Evolutionary conservation across 1,140 invertebrate genomes (phyloP), one percentile per base, ranked within the genome.

Genomic region (Myzus persicae): DNA sequence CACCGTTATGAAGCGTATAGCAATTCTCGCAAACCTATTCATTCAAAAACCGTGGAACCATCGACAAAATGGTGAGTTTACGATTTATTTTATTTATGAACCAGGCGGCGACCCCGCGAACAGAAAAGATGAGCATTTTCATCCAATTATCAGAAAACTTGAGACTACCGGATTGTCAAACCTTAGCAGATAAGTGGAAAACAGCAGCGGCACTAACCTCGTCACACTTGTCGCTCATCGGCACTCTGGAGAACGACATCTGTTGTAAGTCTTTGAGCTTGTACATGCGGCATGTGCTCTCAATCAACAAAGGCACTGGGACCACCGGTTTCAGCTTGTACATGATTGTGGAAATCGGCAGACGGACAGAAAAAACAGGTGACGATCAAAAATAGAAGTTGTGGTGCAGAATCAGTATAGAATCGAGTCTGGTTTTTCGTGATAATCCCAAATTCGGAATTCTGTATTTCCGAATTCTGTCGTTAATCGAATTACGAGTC

Each of bases 321-420:
- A 94, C 93, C 9, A 94, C 40, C 20, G 94, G 94, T 87, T 94
- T 94, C 67, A 94, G 88, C 48, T 93, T 93, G 44, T 94, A 94
- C 94, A 94, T 94, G 36, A 38, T 59, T 0, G 11, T 40, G 36
- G 7, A 38, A 90, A 24, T 40, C 26, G 44, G 26, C n/a, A 11
- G 24, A 90, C 88, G 4, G 14, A 90, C 9, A 40, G 24, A 84
- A 42, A 0, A 40, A 26, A 42, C 24, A 42, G 9, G 26, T 42
- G 24, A 42, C 36, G 1, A 42, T 40, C 38, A 2, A 24, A 40
- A 84, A 84, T 24, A 67, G 9, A n/a, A 8, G 51, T 59, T 0
- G 2, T 11, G 8, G 9, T 31, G 9, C 54, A 0, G 26, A 31
- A 59, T 31, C 8, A 11, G 26, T 59, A 31, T 4, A 59, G 3